Base-by-base conservation (phyloP, 92 coral and sea anemone species). In the Actinostola sp. region DNA sequence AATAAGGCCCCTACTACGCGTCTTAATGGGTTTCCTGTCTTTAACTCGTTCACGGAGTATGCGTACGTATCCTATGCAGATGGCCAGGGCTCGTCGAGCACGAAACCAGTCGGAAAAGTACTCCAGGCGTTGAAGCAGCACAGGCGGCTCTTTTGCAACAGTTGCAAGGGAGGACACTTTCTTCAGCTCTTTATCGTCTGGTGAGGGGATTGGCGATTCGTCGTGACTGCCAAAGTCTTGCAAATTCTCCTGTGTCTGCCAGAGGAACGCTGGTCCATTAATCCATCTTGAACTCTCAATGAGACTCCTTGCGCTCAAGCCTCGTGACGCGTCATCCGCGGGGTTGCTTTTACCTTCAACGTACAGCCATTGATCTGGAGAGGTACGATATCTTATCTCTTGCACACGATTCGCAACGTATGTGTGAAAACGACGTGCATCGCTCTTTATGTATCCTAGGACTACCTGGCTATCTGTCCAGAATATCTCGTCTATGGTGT, bases 301-400 rank as follows among this genome's bases (percentile, higher is more conserved):
- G 61, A 85, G 82, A 66, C 79, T 77, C 28, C 46, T 76, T 31
- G 92, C 77, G 28, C 79, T 83, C 29, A 74, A 72, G 24, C 89
- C 84, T 20, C 84, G 80, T 14, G 86, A 88, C 12, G 93, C 86
- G 46, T 88, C 93, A 58, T 88, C 89, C 9, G 93, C 89, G 1
- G 93, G 89, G 72, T 88, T 88, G 71, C n/a, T 51, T 54, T 82
- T 54, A 29, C 84, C 50, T 23, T 83, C 89, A 49, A 83, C 79
- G 80, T 88, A 73, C 60, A 55, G 61, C 92, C 92, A 87, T 55
- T 88, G 92, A 21, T 59, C 57, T 29, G 92, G 92, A 21, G 33
- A 31, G 72, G 81, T 76, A 41, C 51, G 72, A n/a, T 83, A 76
- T 35, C 89, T 74, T 24, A 88, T 88, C 60, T 66, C 85, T 53